Percentiles rank a stretch among this genome's conserved stretches.
These are phyloP conservation scores for Ditylenchus dipsaci DNA, from an alignment of 1,140 invertebrate genomes.

Conservation along the genomic window DNA sequence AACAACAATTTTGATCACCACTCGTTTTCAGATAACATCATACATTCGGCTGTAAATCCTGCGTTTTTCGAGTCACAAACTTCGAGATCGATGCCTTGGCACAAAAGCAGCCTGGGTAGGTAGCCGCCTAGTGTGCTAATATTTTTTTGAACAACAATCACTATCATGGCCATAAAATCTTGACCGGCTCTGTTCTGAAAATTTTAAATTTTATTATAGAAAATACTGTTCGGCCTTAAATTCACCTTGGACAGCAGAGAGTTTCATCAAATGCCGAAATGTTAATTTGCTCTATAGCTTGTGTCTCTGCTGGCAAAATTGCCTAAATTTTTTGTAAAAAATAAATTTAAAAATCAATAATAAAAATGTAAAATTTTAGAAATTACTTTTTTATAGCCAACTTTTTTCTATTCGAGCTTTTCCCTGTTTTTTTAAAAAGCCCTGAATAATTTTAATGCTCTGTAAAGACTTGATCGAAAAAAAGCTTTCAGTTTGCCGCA, in stretches of 20 bases:
- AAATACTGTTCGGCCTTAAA: background rate
- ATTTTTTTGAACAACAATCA: background rate
- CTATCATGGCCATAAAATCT: background rate
- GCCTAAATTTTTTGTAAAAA: conserved; percentile 8
- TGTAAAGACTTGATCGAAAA: too few species aligned
- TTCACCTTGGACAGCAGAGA: background rate
- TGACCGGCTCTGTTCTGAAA: background rate
- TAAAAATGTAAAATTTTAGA: too few species aligned
- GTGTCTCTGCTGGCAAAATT: background rate
- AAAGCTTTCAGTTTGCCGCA: too few species aligned
- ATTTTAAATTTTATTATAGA: background rate
- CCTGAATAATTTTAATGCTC: too few species aligned
- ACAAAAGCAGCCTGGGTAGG: background rate
- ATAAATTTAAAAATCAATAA: background rate
- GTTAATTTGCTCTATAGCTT: background rate
- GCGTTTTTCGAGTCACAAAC: too few species aligned
- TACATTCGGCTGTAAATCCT: too few species aligned
- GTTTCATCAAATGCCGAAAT: background rate
- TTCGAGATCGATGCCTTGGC: too few species aligned
- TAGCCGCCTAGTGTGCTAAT: background rate
- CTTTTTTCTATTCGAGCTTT: too few species aligned
- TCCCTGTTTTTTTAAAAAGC: too few species aligned
- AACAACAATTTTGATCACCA: too few species aligned
- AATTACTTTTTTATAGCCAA: too few species aligned
- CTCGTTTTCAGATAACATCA: too few species aligned